Evolutionary conservation across 2,797 vertebrate genomes (phyloP), one percentile per base, ranked within the genome.

Genomic region (Decapterus maruadsi): DNA sequence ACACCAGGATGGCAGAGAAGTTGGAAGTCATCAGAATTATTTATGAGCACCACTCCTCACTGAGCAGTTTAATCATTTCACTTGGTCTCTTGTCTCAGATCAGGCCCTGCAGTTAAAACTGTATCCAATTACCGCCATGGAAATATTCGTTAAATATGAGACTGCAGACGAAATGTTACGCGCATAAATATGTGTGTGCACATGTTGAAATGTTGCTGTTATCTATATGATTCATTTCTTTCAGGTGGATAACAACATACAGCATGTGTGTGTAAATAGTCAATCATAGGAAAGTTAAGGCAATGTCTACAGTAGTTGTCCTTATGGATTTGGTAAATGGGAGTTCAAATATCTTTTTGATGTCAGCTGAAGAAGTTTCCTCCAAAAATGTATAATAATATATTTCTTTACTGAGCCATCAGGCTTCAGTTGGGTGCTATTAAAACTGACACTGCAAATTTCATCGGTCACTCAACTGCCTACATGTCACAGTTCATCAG

Each of bases 11-110:
- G 34, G 57, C 43, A 56, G 46, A 64, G 45, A 72, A 74, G 83
- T 69, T 56, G 29, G 53, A 68, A 70, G 68, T 82, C 67, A 65
- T 85, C 50, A 48, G 43, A 66, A 80, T 88, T 78, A 82, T 87
- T 80, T 71, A 83, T 70, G 65, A 76, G 80, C 26, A 9, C 31
- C 48, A 42, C 50, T 74, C 19, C 38, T 72, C 59, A 31, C 50
- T 46, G 68, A 69, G 53, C 58, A 19, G 50, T 60, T 85, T 48
- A 51, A 63, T 78, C 42, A 20, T 63, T 77, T 67, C 40, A 64
- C 50, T 68, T 61, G 55, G 45, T 75, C 51, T 72, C 66, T 66
- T 42, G 50, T 79, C 59, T 68, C 62, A 57, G 61, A 67, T 54
- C 36, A 53, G 53, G 5, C n/a, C 56, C 53, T 46, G 61, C 11